Conservation (phyloP, 2,113 vertebrate species). For the Nothobranchius furzeri region DNA sequence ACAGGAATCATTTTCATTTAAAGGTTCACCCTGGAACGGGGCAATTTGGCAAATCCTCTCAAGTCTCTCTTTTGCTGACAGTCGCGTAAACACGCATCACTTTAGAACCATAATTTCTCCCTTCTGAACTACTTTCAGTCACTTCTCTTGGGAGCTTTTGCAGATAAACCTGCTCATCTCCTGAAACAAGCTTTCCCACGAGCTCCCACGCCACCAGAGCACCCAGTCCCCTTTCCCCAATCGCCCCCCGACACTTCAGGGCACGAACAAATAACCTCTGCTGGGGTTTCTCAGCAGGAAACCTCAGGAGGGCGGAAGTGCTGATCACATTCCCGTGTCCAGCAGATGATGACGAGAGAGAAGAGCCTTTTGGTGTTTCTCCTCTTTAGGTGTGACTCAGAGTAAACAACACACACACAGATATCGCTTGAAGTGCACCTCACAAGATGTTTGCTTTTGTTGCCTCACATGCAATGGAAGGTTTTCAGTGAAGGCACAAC, state of each 20-base stretch:
- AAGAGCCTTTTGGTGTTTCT: conserved; percentile 39
- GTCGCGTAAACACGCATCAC: conserved; percentile 26
- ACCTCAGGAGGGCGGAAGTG: conserved; percentile 24
- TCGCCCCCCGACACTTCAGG: neutral
- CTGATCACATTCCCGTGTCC: conserved; percentile 41
- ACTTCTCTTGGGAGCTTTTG: conserved; percentile 26
- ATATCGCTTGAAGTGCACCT: conserved; percentile 35
- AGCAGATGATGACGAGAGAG: conserved; percentile 19
- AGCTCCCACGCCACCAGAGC: neutral
- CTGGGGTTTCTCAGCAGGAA: conserved; percentile 55
- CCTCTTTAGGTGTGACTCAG: conserved; percentile 29
- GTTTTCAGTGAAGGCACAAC: conserved; percentile 24
- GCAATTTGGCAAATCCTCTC: conserved; percentile 37
- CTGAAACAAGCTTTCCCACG: conserved; percentile 27
- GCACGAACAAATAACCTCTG: conserved; percentile 44
- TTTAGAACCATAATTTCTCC: conserved; percentile 15
- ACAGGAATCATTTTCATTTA: conserved; percentile 62
- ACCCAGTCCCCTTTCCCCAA: neutral
- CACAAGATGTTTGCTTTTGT: conserved; percentile 30
- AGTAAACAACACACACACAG: conserved; percentile 49
- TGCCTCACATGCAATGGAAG: conserved; percentile 11
- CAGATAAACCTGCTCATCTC: conserved; percentile 47
- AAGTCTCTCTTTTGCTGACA: conserved; percentile 7
- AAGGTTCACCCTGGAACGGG: conserved; percentile 53
- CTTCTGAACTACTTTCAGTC: conserved; percentile 14